These are phyloP conservation scores for Lasius platythorax DNA, from an alignment of 2,888 invertebrate species.

Conservation along the genomic window DNA sequence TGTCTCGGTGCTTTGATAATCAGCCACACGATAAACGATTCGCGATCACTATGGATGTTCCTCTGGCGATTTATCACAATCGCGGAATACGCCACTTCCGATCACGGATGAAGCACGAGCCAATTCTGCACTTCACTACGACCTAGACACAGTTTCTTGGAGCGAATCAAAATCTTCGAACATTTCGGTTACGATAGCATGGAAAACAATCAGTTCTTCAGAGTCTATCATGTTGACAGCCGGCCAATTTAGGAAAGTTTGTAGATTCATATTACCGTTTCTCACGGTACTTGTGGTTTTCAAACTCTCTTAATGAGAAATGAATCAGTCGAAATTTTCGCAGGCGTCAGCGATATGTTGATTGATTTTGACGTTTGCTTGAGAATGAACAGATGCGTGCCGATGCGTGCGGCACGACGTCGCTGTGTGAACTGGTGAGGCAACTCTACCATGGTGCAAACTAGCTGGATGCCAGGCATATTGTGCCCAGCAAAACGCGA, in stretches of 20 bases:
- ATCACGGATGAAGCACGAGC: constrained; percentile 49
- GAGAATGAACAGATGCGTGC: constrained; percentile 46
- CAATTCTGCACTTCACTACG: constrained; percentile 39
- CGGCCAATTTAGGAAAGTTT: neutral
- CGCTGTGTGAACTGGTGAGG: constrained; percentile 81
- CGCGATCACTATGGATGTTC: constrained; percentile 23
- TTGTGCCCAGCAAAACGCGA: constrained; percentile 59
- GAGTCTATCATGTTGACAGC: neutral
- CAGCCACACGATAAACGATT: constrained; percentile 16
- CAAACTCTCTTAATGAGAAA: neutral
- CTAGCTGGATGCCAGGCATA: constrained; percentile 63
- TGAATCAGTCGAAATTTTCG: neutral
- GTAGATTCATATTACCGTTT: constrained; percentile 18
- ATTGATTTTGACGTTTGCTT: constrained; percentile 21
- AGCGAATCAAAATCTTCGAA: constrained; percentile 12
- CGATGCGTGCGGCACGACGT: constrained; percentile 81
- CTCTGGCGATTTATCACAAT: constrained; percentile 26
- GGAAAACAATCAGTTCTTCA: neutral
- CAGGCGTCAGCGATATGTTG: neutral
- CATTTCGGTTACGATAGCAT: constrained; percentile 32
- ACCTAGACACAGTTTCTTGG: neutral
- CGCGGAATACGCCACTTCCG: constrained; percentile 28
- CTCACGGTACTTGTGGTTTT: neutral
- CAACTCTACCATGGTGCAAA: constrained; percentile 65
- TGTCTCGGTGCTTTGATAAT: constrained; percentile 46